phyloP scores from a whole-genome alignment of 2,113 vertebrate genomes.

The Eira barbara region DNA sequence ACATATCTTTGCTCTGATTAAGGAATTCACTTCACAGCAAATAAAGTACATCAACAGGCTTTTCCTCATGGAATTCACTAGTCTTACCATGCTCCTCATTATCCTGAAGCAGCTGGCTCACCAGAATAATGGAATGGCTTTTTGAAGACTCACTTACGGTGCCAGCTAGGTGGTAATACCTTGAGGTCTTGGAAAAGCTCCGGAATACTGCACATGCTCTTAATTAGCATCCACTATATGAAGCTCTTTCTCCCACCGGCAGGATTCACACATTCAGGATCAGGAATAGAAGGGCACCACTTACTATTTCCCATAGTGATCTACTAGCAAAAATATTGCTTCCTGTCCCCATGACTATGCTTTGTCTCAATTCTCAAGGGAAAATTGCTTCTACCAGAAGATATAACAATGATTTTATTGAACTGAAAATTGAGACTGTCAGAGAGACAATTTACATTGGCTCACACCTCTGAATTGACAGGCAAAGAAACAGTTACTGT shows the following conservation, averaged over 20 bases:
- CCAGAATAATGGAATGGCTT: neutral
- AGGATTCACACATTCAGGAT: neutral
- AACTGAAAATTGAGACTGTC: neutral
- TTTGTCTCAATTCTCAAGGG: neutral
- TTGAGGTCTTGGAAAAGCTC: neutral
- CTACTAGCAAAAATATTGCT: neutral
- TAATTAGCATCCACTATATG: neutral
- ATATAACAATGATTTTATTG: neutral
- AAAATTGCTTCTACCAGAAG: neutral
- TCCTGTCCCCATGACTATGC: neutral
- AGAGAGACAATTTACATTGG: neutral
- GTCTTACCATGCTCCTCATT: neutral
- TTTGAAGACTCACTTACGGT: neutral
- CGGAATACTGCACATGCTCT: neutral
- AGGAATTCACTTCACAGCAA: neutral
- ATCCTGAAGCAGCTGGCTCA: neutral
- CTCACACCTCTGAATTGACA: neutral
- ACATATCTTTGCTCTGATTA: neutral
- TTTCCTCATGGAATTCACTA: neutral
- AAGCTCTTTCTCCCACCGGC: neutral
- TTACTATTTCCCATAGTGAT: neutral
- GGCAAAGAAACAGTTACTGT: neutral
- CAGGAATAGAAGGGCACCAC: neutral
- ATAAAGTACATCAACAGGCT: neutral
- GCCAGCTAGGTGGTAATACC: neutral